These are phyloP conservation scores for Aotus griseimembra DNA, from an alignment of 2,797 vertebrate species.

Conservation along the genomic window DNA sequence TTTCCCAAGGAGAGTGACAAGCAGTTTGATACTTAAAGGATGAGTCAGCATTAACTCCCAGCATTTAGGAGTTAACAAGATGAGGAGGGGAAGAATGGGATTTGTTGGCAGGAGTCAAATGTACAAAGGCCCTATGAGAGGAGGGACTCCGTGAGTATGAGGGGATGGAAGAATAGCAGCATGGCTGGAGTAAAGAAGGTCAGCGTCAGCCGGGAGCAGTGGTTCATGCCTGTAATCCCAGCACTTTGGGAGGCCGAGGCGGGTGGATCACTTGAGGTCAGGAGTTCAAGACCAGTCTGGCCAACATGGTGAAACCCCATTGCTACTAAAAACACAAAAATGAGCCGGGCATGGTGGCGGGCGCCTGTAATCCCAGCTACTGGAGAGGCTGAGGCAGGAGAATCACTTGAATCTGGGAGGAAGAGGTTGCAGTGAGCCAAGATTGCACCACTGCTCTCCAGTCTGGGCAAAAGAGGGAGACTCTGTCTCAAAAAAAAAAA, in stretches of 20 bases:
- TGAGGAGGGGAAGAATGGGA: not conserved
- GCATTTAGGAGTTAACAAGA: not conserved
- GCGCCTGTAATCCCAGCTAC: not conserved
- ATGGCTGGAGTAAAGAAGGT: not conserved
- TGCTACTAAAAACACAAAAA: not conserved
- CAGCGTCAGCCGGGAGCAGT: accelerated
- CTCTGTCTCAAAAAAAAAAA: no score
- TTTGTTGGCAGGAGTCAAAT: not conserved
- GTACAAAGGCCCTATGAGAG: not conserved
- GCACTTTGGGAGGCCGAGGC: not conserved
- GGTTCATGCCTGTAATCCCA: not conserved
- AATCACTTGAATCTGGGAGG: not conserved
- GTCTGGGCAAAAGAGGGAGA: not conserved
- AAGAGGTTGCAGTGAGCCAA: not conserved
- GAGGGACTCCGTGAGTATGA: not conserved
- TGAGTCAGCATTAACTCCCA: not conserved
- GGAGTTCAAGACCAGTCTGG: not conserved
- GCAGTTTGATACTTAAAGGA: not conserved
- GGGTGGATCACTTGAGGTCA: not conserved
- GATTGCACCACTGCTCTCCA: not conserved
- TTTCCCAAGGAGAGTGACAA: not conserved
- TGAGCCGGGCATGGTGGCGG: not conserved
- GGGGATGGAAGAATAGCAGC: not conserved
- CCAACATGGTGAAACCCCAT: not conserved
- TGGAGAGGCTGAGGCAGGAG: not conserved